Percentiles rank a stretch among this genome's conserved stretches.
These are phyloP conservation scores for Catharus bicknelli DNA, from an alignment of 2,113 vertebrate species.

Conservation along the genomic window DNA sequence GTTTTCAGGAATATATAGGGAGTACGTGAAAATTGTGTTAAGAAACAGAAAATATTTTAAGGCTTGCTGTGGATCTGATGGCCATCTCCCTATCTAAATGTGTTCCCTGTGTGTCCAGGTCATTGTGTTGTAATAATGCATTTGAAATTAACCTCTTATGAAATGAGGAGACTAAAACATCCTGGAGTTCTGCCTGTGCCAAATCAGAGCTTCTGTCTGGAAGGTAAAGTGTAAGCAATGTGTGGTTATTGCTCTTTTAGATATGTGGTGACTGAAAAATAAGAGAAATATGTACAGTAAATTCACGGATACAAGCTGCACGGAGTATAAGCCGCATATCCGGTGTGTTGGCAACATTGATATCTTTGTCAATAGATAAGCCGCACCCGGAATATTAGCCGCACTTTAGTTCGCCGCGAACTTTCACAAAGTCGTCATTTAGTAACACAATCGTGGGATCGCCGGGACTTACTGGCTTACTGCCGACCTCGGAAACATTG, in stretches of 20 bases:
- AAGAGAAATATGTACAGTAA: background rate
- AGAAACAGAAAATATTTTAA: background rate
- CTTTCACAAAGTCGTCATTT: too few relatives aligned
- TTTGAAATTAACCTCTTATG: background rate
- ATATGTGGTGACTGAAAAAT: background rate
- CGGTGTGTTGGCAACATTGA: too few relatives aligned
- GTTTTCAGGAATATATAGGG: background rate
- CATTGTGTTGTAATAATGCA: background rate
- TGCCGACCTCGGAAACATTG: too few relatives aligned
- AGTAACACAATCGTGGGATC: too few relatives aligned
- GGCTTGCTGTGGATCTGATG: background rate
- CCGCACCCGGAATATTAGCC: too few relatives aligned
- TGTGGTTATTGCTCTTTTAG: background rate
- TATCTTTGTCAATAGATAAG: too few relatives aligned
- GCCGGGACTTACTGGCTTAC: too few relatives aligned
- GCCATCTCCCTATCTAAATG: background rate
- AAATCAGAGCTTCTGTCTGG: background rate
- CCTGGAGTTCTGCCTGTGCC: background rate
- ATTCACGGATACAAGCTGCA: too few relatives aligned
- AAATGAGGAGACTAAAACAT: background rate
- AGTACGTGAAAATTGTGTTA: background rate
- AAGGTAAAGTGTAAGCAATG: background rate
- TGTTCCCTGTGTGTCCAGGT: background rate
- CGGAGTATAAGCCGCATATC: too few relatives aligned
- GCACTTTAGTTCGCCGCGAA: too few relatives aligned